These are phyloP conservation scores for Belonocnema kinseyi DNA, from an alignment of 1,140 invertebrate species.

Conservation along the genomic window DNA sequence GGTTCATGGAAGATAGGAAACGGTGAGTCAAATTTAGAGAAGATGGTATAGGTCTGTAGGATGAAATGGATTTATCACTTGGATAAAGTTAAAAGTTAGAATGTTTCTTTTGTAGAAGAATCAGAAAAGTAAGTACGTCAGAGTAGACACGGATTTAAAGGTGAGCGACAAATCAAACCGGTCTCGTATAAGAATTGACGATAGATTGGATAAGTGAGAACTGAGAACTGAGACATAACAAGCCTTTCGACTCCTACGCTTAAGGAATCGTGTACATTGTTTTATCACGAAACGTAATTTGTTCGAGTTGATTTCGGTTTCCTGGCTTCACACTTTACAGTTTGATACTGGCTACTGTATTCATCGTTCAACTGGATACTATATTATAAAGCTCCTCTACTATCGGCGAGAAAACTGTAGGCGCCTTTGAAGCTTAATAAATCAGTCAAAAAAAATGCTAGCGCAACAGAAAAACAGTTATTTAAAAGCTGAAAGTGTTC, in stretches of 20 bases:
- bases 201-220: not conserved
- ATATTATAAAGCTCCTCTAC: not conserved
- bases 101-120: not conserved
- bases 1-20: no score
- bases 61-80: not conserved
- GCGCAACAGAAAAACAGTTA: no score
- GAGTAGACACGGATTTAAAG: conserved; percentile 3
- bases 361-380: conserved; percentile 6
- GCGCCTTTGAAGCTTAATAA: no score
- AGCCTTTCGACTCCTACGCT: not conserved
- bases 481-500: no score
- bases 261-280: not conserved
- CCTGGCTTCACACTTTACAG: not conserved
- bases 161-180: conserved; percentile 3
- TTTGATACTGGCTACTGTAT: not conserved
- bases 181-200: not conserved
- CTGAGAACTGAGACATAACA: no score
- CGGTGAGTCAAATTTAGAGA: not conserved
- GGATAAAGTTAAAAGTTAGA: not conserved
- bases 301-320: conserved; percentile 1
- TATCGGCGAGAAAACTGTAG: no score
- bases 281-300: conserved; percentile 8
- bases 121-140: conserved; percentile 24
- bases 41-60: not conserved
- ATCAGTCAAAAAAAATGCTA: no score